Conservation (phyloP, 2,888 invertebrate species). For the Poecilus cupreus region DNA sequence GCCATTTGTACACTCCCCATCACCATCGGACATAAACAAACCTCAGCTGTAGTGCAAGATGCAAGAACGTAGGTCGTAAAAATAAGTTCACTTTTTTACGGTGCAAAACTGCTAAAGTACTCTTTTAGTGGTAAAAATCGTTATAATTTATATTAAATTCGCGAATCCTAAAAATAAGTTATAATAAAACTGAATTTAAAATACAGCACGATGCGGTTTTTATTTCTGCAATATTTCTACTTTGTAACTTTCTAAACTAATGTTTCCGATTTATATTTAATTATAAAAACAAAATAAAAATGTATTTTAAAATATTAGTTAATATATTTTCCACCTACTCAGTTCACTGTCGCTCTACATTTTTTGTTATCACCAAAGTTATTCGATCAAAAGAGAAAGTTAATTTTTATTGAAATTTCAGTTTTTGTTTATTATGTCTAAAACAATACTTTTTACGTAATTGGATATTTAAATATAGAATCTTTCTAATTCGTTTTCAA, state of each 20-base stretch:
- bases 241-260: not conserved
- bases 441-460: no score
- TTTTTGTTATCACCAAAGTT: not conserved
- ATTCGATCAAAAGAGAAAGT: no score
- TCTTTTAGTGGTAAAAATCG: not conserved
- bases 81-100: constrained; percentile 33
- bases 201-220: not conserved
- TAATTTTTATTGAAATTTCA: no score
- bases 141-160: not conserved
- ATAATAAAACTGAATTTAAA: not conserved
- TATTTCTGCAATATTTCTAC: no score
- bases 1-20: not conserved
- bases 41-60: not conserved
- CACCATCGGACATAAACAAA: not conserved
- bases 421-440: no score
- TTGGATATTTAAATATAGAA: no score
- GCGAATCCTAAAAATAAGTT: not conserved
- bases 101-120: not conserved
- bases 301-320: not conserved
- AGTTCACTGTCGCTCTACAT: no score
- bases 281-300: not conserved
- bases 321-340: not conserved
- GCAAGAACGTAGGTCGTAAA: not conserved
- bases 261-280: not conserved
- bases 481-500: no score